Evolutionary conservation across 2,797 vertebrate genomes (phyloP).

Genomic region (Thripadectes ignobilis): DNA sequence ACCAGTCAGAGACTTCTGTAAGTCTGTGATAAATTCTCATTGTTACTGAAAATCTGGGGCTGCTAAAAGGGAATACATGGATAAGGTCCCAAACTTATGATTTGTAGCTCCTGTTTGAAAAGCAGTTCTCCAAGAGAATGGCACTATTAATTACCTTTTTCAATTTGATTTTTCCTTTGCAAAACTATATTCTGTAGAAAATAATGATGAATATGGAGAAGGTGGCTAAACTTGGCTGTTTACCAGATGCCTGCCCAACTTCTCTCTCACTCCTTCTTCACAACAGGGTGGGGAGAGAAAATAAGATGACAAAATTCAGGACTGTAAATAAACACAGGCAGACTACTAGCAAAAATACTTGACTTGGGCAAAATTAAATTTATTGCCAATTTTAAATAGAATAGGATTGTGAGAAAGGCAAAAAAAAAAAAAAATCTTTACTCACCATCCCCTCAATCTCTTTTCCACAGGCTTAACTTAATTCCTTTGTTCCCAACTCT

Average conservation of each 20-base stretch:
- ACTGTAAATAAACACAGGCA: not conserved
- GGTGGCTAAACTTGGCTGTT: not conserved
- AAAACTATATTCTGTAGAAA: not conserved
- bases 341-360: not conserved
- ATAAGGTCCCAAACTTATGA: not conserved
- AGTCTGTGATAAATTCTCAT: not conserved
- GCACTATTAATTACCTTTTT: not conserved
- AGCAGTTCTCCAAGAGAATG: not conserved
- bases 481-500: not conserved
- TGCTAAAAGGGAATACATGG: not conserved
- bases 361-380: not conserved
- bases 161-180: not conserved
- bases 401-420: not conserved
- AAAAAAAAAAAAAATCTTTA: not conserved
- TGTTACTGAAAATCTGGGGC: not conserved
- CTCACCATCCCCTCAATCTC: fast-evolving
- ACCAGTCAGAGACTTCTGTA: not conserved
- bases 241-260: not conserved
- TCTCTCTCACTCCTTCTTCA: not conserved
- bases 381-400: not conserved
- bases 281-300: not conserved
- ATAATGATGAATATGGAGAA: not conserved
- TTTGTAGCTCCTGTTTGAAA: not conserved
- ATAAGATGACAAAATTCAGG: not conserved
- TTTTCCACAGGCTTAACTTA: not conserved